Base-by-base conservation (phyloP, 2,888 invertebrate genomes). In the Drosophila birchii region DNA sequence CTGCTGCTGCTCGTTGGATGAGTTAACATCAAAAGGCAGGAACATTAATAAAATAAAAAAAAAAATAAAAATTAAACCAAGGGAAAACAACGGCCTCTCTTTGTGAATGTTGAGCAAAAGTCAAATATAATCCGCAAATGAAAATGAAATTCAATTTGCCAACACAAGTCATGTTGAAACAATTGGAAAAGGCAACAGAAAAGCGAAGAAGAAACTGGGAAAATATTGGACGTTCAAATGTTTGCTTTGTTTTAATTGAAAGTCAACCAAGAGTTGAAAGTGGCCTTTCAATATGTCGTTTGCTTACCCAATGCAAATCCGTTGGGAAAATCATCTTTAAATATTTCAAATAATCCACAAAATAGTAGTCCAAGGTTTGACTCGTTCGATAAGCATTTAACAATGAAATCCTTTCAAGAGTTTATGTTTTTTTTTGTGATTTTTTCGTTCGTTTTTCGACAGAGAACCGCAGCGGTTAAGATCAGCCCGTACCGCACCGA, bases 1-100 rank as follows among this genome's bases (percentile, higher is more conserved):
- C 26, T 78, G 79, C 78, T 76, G 79, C 78, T 77, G 57, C 34
- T 78, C 71, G 57, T 67, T 78, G 62, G 75, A 55, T 75, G 61
- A 63, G 59, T 62, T 61, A 74, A 87, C 88, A 87, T 84, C 88
- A 84, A 87, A 84, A 80, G 83, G 71, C 79, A 70, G 75, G 62
- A 62, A 79, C 78, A 72, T 55, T 47, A 11, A 5, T 23, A 23
- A n/a, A n/a, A n/a, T n/a, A 47, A 47, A 47, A 45, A 45, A 45
- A 2, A 41, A 26, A 26, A 23, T 23, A 23, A 26, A 26, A 18
- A 18, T 7, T 44, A 26, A 26, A 47, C 57, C 39, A 43, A 75
- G 61, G 58, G 69, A 71, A 57, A 60, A 58, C 49, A 75, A 78
- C 58, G 49, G 39, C 20, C 44, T 23, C 39, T 79, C 71, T 82